Evolutionary conservation across 2,113 vertebrate genomes (phyloP), one percentile per base, ranked within the genome.

Genomic region (Myrmophylax atrothorax): DNA sequence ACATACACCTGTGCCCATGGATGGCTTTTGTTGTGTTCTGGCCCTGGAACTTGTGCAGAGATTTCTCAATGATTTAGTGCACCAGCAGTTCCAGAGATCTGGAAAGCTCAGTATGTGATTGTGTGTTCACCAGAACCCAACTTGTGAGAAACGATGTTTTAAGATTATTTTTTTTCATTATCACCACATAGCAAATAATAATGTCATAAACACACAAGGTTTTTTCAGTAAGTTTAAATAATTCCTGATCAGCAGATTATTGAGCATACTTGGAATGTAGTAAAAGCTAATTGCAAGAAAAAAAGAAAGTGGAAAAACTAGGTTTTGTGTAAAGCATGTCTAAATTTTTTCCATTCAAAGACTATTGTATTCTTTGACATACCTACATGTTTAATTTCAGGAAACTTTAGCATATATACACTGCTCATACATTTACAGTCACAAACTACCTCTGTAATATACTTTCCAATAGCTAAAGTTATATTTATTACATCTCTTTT

Each of bases 201-300:
- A 72, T 52, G 31, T 75, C 72, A 66, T 74, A 89, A 96, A 68
- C 40, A 49, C 17, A 56, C 26, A 25, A 38, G 6, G 62, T 86
- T 52, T 83, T 84, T 93, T 83, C 79, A 68, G 56, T 46, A 67
- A 49, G 46, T 66, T 97, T 97, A 90, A 97, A 97, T 96, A 91
- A 89, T 58, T 80, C 33, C 62, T 67, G 75, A 87, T 94, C 56
- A 87, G 55, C 46, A 92, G 79, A 96, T 95, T 96, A 94, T 49
- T 78, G 90, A 95, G 80, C 28, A 46, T 90, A 85, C 53, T 93
- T 94, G 92, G 59, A 95, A 94, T 77, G 73, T 80, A 91, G 89
- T 92, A 76, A 60, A 73, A 91, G 23, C 12, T 95, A 94, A 96
- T 87, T 92, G 49, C 72, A 90, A 93, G 44, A 49, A 81, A 94